Evolutionary conservation across 2,113 vertebrate genomes (phyloP).

Genomic region (Pomatostomus ruficeps): DNA sequence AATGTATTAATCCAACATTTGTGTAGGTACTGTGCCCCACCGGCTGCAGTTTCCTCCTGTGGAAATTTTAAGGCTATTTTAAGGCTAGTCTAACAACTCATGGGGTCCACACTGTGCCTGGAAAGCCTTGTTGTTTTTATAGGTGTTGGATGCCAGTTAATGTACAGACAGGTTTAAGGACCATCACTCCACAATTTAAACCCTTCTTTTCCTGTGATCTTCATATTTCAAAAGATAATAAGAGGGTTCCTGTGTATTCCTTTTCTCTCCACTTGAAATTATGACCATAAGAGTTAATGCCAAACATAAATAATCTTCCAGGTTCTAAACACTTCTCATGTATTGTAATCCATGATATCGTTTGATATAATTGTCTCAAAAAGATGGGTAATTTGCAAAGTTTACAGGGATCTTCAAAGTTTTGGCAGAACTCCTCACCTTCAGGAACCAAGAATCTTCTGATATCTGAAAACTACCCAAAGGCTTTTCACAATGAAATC

Average conservation of each 20-base stretch:
- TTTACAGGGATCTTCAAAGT: conserved; percentile 48
- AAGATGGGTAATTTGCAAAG: conserved; percentile 61
- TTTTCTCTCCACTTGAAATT: conserved; percentile 54
- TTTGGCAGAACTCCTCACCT: conserved; percentile 58
- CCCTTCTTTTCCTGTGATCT: conserved; percentile 62
- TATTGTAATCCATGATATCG: conserved; percentile 59
- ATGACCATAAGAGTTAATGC: conserved; percentile 50
- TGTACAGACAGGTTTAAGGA: conserved; percentile 22
- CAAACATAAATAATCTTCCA: conserved; percentile 64
- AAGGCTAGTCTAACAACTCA: not conserved
- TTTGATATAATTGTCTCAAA: conserved; percentile 66
- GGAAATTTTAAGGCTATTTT: too few relatives aligned
- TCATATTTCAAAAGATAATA: conserved; percentile 72
- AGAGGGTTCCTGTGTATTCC: conserved; percentile 51
- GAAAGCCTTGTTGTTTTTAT: conserved; percentile 27
- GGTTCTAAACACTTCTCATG: conserved; percentile 56
- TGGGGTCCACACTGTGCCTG: not conserved
- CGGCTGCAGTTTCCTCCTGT: not conserved
- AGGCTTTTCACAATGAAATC: conserved; percentile 65
- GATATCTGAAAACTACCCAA: conserved; percentile 55
- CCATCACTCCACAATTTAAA: conserved; percentile 51
- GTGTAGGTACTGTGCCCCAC: not conserved
- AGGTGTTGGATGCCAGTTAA: conserved; percentile 25
- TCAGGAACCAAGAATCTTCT: conserved; percentile 57
- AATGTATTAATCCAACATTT: conserved; percentile 27